phyloP scores from a whole-genome alignment of 2,797 vertebrate species.

The Podarcis lilfordi region DNA sequence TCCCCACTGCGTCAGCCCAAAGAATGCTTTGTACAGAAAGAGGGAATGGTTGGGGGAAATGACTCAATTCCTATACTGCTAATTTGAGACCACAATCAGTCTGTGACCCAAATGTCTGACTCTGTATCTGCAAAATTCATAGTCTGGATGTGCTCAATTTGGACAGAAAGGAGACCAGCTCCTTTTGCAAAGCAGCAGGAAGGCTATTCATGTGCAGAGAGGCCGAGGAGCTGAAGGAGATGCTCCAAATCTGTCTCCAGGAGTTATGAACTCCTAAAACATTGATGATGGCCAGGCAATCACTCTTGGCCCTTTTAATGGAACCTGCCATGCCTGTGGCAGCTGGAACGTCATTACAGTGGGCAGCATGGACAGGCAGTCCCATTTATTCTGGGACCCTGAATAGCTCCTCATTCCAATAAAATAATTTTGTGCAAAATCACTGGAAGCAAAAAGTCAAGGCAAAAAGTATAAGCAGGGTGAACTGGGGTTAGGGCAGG shows the following conservation, averaged over 20 bases:
- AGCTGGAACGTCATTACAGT: constrained; percentile 30
- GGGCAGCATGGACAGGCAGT: constrained; percentile 57
- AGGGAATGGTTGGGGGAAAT: too few species aligned
- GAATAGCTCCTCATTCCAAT: background rate
- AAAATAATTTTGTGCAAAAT: constrained; percentile 40
- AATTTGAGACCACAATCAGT: background rate
- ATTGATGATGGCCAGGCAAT: constrained; percentile 61
- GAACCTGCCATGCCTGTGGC: constrained; percentile 36
- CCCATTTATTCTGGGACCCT: constrained; percentile 49
- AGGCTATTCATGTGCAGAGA: background rate
- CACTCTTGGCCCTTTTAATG: constrained; percentile 60
- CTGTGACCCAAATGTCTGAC: background rate
- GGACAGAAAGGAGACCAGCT: background rate
- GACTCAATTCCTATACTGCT: background rate
- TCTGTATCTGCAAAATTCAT: constrained; percentile 5
- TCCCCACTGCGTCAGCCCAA: too few species aligned
- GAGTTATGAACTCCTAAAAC: constrained; percentile 66
- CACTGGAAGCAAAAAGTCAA: constrained; percentile 37
- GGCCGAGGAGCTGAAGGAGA: constrained; percentile 33
- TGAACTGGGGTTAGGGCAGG: background rate
- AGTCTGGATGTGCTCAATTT: rapidly evolving
- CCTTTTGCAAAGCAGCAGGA: background rate
- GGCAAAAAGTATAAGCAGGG: background rate
- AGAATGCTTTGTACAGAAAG: too few species aligned
- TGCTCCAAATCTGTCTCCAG: constrained; percentile 49